Base-by-base conservation (phyloP, 2,113 vertebrate genomes). In the Helogale parvula region DNA sequence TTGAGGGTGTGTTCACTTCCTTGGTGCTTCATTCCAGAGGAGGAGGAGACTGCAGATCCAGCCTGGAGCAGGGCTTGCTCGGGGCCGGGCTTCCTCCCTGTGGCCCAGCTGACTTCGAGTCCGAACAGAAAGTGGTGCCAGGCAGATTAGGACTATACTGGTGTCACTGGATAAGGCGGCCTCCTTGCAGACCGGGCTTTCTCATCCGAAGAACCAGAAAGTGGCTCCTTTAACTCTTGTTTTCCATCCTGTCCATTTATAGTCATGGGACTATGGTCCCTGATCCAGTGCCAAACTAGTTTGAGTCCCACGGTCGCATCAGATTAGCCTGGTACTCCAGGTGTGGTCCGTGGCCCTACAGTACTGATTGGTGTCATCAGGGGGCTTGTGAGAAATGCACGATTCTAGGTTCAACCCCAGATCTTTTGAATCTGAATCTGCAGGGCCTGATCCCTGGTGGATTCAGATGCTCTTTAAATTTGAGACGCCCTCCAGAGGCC, bases 1-100 rank as follows among this genome's bases (percentile, higher is more conserved):
- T 13, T 5, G 3, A 14, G 2, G 14, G 13, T 72, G 23, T 10
- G 0, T 3, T 5, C 6, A 29, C 19, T 35, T 16, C 8, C 2
- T 31, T 23, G 54, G 17, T 71, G n/a, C 60, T 54, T 38, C 29
- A 4, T 83, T 91, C 33, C 38, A 21, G 27, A 29, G 25, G 27
- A 52, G 27, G n/a, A 15, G 12, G 23, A 16, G 29, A 15, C 9
- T 0, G 0, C 13, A 74, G 47, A 15, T 60, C 2, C 2, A 17
- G 41, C 17, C 12, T 29, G 15, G 60, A 90, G 50, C 60, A 5
- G n/a, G 31, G 17, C 41, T 35, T 41, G 33, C 47, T 41, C 33
- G 27, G 76, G 35, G 13, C 31, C 27, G 25, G 1, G 17, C 68
- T 16, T 41, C 41, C 71, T 83, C 23, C 41, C 19, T 35, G 29